Base-by-base conservation (phyloP, 1,140 invertebrate species). In the Nylanderia fulva region DNA sequence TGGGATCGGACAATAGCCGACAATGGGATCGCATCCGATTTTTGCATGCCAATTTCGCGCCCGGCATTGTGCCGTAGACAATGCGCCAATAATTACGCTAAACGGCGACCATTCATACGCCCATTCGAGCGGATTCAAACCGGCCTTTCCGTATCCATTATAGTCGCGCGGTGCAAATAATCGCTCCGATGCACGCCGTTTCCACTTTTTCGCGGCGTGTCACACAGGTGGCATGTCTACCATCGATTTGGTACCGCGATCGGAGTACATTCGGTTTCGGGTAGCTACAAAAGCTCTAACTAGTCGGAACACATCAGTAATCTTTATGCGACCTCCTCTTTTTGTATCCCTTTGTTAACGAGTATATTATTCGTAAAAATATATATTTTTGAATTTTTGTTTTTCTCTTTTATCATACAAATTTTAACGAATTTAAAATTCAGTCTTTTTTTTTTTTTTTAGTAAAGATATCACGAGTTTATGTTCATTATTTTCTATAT, bases 31-130 rank as follows among this genome's bases (percentile, higher is more conserved):
- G 93, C 93, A 93, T 94, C 92, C 93, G 93, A 94, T 94, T 94
- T 94, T 94, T 94, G 93, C 93, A 94, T 94, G 93, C 93, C 94
- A 94, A 94, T 94, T 94, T 93, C 89, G 93, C 90, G 91, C 83
- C 88, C 86, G 91, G 93, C 93, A 94, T 94, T 94, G 94, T 94
- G 86, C 90, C 91, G 92, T 94, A 94, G 94, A 94, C 94, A 94
- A 94, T 94, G 93, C 93, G 87, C 89, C 94, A 94, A 94, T 94
- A 94, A 94, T 94, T 94, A 93, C 94, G 93, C 93, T 94, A 94
- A 94, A 94, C 93, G 93, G 91, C 90, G 90, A 92, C 93, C 91
- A 94, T 94, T 94, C 93, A 94, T 94, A 93, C 92, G 92, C 93
- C 91, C 91, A 93, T 93, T 94, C 93, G 90, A 88, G 91, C 92